These are phyloP conservation scores for Saguinus imperator DNA, from an alignment of 2,113 vertebrate genomes.

Conservation along the genomic window DNA sequence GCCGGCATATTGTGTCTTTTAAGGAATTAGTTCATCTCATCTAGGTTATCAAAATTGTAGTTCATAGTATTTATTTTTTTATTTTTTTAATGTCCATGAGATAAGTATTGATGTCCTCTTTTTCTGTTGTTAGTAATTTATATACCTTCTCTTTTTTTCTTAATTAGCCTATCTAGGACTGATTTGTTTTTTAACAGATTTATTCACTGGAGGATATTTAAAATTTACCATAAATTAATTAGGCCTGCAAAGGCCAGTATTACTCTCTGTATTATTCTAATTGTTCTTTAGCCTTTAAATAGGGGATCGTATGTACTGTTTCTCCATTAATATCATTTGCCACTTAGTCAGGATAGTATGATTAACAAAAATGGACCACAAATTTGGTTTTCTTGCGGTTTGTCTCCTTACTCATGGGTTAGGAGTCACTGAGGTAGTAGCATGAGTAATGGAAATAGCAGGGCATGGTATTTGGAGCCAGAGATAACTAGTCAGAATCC, in stretches of 20 bases:
- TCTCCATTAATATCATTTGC: not conserved
- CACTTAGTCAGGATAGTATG: not conserved
- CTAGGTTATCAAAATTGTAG: not conserved
- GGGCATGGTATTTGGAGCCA: not conserved
- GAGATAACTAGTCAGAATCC: not conserved
- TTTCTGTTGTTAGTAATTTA: not conserved
- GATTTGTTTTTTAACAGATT: not conserved
- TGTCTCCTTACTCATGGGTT: not conserved
- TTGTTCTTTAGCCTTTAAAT: constrained; percentile 32
- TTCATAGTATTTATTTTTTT: not conserved
- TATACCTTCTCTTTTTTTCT: not conserved
- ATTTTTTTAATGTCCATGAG: not conserved
- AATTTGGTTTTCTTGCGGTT: constrained; percentile 25
- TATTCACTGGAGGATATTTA: constrained; percentile 29
- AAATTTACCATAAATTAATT: constrained; percentile 35
- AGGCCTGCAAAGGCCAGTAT: not conserved
- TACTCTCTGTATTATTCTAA: constrained; percentile 4
- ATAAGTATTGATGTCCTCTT: not conserved
- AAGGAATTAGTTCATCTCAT: not conserved
- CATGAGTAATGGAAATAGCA: not conserved
- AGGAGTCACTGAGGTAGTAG: not conserved
- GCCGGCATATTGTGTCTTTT: not conserved
- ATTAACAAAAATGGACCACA: constrained; percentile 12
- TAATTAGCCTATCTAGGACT: not conserved
- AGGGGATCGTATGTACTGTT: not conserved